These are phyloP conservation scores for Pristionchus exspectatus DNA, from an alignment of 2,888 invertebrate genomes.

Conservation along the genomic window DNA sequence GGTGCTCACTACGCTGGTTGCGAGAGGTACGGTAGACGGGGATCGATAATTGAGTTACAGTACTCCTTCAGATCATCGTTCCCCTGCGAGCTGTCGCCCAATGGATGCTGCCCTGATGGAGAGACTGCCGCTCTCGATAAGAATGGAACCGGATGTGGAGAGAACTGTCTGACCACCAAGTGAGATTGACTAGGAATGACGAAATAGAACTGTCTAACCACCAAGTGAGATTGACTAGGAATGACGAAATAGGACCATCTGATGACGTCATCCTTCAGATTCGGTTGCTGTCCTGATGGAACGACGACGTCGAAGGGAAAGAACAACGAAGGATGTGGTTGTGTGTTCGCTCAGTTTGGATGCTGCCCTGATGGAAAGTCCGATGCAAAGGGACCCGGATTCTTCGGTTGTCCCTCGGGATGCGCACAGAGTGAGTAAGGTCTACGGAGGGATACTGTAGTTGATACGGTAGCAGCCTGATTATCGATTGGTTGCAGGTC, in stretches of 20 bases:
- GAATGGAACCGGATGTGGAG: conserved; percentile 84
- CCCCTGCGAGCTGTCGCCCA: conserved; percentile 82
- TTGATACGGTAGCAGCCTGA: neutral
- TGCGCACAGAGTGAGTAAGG: conserved; percentile 74
- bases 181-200: conserved; percentile 51
- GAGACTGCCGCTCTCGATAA: conserved; percentile 91
- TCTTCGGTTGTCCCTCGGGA: conserved; percentile 86
- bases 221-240: conserved; percentile 57
- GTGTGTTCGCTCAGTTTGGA: conserved; percentile 80
- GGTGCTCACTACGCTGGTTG: conserved; percentile 79
- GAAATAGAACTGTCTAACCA: neutral
- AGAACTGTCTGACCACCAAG: conserved; percentile 78
- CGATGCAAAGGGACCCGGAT: conserved; percentile 85
- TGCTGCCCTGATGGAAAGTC: conserved; percentile 82
- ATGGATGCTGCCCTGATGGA: conserved; percentile 92
- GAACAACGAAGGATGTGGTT: conserved; percentile 78
- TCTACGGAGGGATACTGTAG: neutral
- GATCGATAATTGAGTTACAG: neutral
- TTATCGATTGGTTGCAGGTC: conserved; percentile 76
- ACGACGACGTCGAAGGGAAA: conserved; percentile 72
- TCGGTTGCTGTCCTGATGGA: conserved; percentile 80
- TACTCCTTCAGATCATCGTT: conserved; percentile 69
- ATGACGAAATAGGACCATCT: neutral
- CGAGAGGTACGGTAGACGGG: conserved; percentile 59
- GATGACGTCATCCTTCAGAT: conserved; percentile 56